phyloP scores from a whole-genome alignment of 2,888 invertebrate species.

The Lasioglossum vierecki region DNA sequence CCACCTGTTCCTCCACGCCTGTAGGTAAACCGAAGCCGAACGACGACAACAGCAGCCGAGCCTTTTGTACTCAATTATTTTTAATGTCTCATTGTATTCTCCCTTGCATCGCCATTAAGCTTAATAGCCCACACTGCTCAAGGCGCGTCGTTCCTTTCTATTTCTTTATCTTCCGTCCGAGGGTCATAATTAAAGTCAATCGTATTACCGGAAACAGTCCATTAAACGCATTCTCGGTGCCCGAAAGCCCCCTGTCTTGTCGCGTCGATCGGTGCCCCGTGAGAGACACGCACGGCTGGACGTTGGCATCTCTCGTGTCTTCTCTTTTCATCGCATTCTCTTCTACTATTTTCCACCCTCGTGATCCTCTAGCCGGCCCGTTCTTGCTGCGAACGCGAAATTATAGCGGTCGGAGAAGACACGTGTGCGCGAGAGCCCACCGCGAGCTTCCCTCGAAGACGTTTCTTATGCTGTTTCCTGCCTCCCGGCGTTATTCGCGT shows the following conservation, averaged over 20 bases:
- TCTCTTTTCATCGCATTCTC: constrained; percentile 7
- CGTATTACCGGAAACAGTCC: constrained; percentile 72
- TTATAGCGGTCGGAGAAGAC: not conserved
- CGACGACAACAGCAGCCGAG: constrained; percentile 43
- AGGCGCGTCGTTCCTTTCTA: constrained; percentile 57
- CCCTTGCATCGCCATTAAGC: constrained; percentile 70
- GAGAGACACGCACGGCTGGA: constrained; percentile 22
- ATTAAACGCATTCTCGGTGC: constrained; percentile 60
- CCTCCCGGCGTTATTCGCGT: constrained; percentile 20
- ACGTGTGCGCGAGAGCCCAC: not conserved
- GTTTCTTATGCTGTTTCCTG: constrained; percentile 6
- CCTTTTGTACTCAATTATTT: constrained; percentile 67
- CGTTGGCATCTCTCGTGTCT: not conserved
- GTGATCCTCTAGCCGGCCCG: not conserved
- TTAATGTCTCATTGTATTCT: constrained; percentile 73
- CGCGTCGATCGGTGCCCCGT: constrained; percentile 36
- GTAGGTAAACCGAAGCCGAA: constrained; percentile 21
- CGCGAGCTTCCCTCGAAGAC: not conserved
- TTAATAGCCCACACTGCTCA: constrained; percentile 69
- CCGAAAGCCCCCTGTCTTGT: constrained; percentile 33
- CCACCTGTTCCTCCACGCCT: constrained; percentile 22
- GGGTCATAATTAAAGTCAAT: constrained; percentile 71
- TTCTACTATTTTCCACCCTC: not conserved
- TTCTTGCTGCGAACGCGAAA: not conserved
- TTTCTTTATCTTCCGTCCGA: constrained; percentile 27